A percentile compares a stretch with the other conserved stretches of the same genome.
These are phyloP conservation scores for Asarcornis scutulata DNA, from an alignment of 2,113 vertebrate species.

Conservation along the genomic window DNA sequence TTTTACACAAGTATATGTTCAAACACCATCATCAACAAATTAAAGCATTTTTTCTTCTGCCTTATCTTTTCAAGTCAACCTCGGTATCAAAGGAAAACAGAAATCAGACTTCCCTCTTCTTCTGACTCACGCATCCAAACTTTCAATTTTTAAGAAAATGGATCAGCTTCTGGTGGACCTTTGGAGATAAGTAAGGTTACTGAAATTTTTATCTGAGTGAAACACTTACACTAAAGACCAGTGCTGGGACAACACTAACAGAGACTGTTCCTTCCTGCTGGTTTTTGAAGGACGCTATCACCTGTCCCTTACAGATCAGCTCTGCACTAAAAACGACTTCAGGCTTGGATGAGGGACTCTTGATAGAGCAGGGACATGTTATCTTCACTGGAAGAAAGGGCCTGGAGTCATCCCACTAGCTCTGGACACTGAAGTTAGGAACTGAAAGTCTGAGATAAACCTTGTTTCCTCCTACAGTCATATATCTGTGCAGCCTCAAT, in stretches of 20 bases:
- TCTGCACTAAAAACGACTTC: neutral
- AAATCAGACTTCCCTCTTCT: neutral
- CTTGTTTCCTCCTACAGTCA: neutral
- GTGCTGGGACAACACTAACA: neutral
- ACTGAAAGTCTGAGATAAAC: slow-evolving; percentile 16
- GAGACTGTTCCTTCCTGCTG: neutral
- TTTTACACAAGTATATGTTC: neutral
- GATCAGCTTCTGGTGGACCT: neutral
- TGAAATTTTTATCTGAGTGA: neutral
- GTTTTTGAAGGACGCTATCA: neutral
- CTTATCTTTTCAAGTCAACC: neutral
- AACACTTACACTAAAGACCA: neutral
- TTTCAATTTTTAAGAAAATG: neutral
- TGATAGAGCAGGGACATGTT: neutral
- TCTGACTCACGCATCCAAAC: neutral
- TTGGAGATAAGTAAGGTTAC: neutral
- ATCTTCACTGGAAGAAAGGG: neutral
- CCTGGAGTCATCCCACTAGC: neutral
- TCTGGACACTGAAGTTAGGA: slow-evolving; percentile 1
- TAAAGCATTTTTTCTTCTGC: neutral
- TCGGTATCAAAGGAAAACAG: neutral
- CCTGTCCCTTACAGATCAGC: neutral
- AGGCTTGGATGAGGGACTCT: neutral
- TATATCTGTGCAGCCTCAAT: neutral
- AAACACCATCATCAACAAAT: neutral